These are phyloP conservation scores for Gorsachius goisagi DNA, from an alignment of 2,113 vertebrate genomes.

Conservation along the genomic window DNA sequence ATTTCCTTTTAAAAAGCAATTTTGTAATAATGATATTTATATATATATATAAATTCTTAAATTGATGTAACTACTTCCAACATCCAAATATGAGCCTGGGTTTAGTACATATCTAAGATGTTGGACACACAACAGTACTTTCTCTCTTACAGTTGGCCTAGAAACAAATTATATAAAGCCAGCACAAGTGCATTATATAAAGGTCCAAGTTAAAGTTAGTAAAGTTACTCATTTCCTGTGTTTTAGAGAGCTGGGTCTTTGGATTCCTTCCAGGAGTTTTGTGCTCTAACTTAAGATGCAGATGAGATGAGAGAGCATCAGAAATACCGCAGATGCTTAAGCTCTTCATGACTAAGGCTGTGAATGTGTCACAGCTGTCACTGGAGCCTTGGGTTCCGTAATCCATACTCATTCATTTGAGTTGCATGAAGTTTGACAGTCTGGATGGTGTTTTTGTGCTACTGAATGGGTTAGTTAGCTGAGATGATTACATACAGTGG, in stretches of 20 bases:
- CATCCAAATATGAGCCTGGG: background rate
- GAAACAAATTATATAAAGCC: background rate
- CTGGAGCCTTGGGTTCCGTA: background rate
- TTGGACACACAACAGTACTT: background rate
- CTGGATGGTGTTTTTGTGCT: constrained; percentile 31
- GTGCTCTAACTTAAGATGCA: constrained; percentile 22
- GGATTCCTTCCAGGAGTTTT: constrained; percentile 35
- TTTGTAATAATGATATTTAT: background rate
- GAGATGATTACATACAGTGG: background rate
- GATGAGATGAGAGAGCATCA: constrained; percentile 36
- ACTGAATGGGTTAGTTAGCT: background rate
- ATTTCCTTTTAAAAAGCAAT: background rate
- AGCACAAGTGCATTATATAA: constrained; percentile 20
- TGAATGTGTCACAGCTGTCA: constrained; percentile 53
- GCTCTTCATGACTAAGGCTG: constrained; percentile 50
- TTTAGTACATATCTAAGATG: background rate
- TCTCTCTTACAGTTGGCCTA: background rate
- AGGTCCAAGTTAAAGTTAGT: constrained; percentile 39
- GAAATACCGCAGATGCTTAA: constrained; percentile 38
- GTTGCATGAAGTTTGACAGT: background rate
- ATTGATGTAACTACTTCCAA: background rate
- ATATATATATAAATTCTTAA: background rate
- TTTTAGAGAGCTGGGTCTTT: constrained; percentile 22
- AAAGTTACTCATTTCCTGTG: constrained; percentile 71
- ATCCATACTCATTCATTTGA: background rate